Percentiles rank a stretch among this genome's conserved stretches.
Evolutionary conservation across 2,888 invertebrate genomes (phyloP).

Genomic region (Drosophila stalkeri): DNA sequence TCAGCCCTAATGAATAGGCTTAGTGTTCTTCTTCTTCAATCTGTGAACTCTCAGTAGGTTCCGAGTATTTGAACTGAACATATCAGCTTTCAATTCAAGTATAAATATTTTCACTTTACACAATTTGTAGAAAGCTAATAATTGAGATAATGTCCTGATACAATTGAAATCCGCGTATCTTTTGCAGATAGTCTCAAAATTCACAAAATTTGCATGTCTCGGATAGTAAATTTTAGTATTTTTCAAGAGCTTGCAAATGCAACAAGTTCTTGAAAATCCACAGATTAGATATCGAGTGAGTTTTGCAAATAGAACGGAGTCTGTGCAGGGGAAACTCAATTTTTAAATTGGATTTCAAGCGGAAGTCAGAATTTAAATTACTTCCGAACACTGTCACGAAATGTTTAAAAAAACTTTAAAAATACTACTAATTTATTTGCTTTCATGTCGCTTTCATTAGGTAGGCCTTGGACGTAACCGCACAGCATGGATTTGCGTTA

Average conservation of each 20-base stretch:
- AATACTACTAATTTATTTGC: conserved; percentile 1
- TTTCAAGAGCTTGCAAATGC: conserved; percentile 4
- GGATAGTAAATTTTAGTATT: conserved; percentile 1
- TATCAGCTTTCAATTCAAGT: not conserved
- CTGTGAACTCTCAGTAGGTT: conserved; percentile 3
- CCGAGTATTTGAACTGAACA: not conserved
- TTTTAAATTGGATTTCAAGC: not conserved
- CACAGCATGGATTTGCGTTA: conserved; percentile 32
- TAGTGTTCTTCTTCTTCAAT: not conserved
- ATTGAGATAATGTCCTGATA: conserved; percentile 6
- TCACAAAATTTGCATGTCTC: conserved; percentile 12
- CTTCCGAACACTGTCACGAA: conserved; percentile 22
- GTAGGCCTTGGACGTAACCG: conserved; percentile 15
- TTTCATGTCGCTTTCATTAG: conserved; percentile 18
- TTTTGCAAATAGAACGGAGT: not conserved
- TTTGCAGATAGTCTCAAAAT: conserved; percentile 8
- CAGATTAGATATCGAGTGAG: conserved; percentile 2
- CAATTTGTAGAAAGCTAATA: not conserved
- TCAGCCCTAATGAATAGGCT: not conserved
- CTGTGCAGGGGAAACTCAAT: not conserved
- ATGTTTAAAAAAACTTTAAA: conserved; percentile 1
- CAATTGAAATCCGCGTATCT: not conserved
- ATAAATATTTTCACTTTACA: not conserved
- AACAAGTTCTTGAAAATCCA: conserved; percentile 2
- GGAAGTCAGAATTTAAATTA: not conserved